A percentile compares a stretch with the other conserved stretches of the same genome.
Evolutionary conservation across 2,797 vertebrate species (phyloP).

Genomic region (Channallabes apus): DNA sequence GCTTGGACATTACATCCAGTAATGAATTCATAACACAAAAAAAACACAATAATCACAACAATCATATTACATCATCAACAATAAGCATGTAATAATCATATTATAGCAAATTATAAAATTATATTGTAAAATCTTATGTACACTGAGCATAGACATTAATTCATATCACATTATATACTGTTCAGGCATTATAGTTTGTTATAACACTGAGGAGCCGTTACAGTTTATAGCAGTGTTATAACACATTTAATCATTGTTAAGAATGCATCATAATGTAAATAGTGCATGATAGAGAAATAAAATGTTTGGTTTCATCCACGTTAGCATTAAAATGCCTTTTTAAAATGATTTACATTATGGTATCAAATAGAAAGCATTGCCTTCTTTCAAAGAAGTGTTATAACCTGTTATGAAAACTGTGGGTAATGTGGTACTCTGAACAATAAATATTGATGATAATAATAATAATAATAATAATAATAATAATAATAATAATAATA

Average conservation of each 20-base stretch:
- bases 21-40: neutral
- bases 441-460: neutral
- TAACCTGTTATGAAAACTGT: neutral
- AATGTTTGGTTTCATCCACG: neutral
- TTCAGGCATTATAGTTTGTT: neutral
- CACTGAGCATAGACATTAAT: neutral
- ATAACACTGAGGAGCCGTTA: neutral
- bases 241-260: neutral
- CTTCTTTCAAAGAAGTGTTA: neutral
- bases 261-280: neutral
- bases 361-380: neutral
- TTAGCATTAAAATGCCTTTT: neutral
- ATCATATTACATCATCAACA: neutral
- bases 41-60: too few species aligned
- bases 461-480: neutral
- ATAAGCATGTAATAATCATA: neutral
- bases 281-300: neutral
- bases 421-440: neutral
- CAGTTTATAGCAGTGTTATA: neutral
- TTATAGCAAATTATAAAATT: neutral
- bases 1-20: neutral
- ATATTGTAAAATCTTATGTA: neutral
- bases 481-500: neutral
- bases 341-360: neutral
- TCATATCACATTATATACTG: neutral